Conservation (phyloP, 2,113 vertebrate genomes). For the Corynorhinus townsendii region DNA sequence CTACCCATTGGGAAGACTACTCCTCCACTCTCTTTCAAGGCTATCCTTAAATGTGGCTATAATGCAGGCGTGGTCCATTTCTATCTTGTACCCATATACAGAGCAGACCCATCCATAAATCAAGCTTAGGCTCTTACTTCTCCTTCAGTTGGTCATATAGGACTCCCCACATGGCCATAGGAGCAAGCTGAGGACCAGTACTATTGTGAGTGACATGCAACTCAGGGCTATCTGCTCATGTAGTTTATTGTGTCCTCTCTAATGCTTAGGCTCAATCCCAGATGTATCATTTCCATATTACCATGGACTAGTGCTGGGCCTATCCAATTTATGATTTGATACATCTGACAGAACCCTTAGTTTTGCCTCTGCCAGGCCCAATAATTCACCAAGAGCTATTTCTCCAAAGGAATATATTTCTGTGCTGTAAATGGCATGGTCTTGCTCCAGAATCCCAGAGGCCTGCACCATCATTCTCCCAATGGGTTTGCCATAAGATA, state of each 20-base stretch:
- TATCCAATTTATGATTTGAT: background rate
- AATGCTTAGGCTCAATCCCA: background rate
- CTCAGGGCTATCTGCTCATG: background rate
- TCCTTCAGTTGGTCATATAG: background rate
- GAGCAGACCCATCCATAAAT: background rate
- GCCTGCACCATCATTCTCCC: background rate
- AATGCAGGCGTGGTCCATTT: background rate
- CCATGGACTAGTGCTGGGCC: background rate
- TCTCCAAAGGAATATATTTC: conserved; percentile 16
- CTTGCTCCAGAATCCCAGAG: background rate
- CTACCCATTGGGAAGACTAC: background rate
- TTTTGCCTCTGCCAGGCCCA: background rate
- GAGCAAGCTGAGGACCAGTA: background rate
- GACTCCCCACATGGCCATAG: background rate
- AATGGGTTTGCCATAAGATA: background rate
- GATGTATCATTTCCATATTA: background rate
- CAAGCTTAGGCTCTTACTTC: background rate
- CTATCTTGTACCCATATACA: background rate
- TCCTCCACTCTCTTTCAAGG: background rate
- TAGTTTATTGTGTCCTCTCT: background rate
- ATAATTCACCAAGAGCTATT: background rate
- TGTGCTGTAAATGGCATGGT: background rate
- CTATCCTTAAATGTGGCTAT: background rate
- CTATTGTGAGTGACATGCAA: background rate
- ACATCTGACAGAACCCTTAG: background rate